Evolutionary conservation across 2,797 vertebrate species (phyloP), one percentile per base, ranked within the genome.

Genomic region (Nannoperca australis): DNA sequence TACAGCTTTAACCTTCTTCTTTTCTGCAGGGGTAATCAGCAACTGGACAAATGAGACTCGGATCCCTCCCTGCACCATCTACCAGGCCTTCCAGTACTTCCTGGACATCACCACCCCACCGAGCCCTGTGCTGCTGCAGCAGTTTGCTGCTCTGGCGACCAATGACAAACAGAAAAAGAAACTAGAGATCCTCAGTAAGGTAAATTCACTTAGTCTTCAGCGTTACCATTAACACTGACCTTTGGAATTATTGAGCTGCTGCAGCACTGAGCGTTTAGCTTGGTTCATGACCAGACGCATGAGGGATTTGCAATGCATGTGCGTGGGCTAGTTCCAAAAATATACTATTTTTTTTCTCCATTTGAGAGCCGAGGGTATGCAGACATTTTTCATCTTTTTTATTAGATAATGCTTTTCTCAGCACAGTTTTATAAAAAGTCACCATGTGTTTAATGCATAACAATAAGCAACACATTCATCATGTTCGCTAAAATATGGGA

Each of bases 31-130:
- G 50, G 96, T 98, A 44, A 99, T 99, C 92, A 98, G 97, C 72
- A 99, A 99, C 93, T 99, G 98, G 98, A 97, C 95, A 0, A 95
- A 97, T 0, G 98, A 98, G 93, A 94, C 78, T 44, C 97, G 97
- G 20, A 95, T 99, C 80, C 97, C 98, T 0, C 97, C 97, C 6
- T 99, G 98, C 92, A 99, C 98, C 92, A 97, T 99, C 89, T 96
- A 96, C 93, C 98, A 99, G 91, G 97, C 97, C 63, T 98, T 99
- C 90, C 97, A 97, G 90, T 97, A 97, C 92, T 99, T 98, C 88
- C 92, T 99, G 96, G 98, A 99, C 84, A 98, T 99, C 94, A 98
- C 97, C 55, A 99, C 98, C 0, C 97, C 98, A 0, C 98, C 98
- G 0, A 99, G 95, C 0, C 98, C 98, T 0, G 89, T 98, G 76